Evolutionary conservation across 2,113 vertebrate genomes (phyloP), one percentile per base, ranked within the genome.

Genomic region (Taxidea taxus): DNA sequence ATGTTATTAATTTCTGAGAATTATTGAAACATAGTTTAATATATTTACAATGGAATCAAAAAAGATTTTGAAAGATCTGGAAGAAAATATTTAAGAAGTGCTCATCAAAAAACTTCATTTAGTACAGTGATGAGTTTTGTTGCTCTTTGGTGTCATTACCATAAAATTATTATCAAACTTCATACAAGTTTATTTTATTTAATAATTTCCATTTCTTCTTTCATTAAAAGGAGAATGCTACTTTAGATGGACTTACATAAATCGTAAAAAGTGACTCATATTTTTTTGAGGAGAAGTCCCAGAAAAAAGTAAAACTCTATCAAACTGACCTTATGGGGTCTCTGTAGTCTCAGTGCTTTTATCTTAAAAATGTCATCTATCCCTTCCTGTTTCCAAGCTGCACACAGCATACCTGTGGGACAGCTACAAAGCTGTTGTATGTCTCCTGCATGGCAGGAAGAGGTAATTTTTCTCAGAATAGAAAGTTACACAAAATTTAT

Each of bases 1-100:
- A 39, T 86, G 29, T 87, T 97, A 86, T 85, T 95, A 56, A 42
- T 91, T 95, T 96, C 42, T 87, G 66, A 92, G 68, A 91, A 66
- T 1, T 80, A 80, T 34, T 78, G 51, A 86, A 92, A 91, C 34
- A 54, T 70, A 77, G 74, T 70, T 78, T 87, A 70, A 70, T 84
- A 37, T 90, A 42, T 87, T 87, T 94, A 75, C 39, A 87, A 44
- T 95, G 37, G 56, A 96, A 95, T 68, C 4, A 44, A 23, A 49
- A 88, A 91, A 81, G 37, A 91, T 64, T 77, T 93, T 77, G 34
- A 66, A 95, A n/a, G 23, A 54, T 54, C 34, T 85, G 56, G 81
- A 51, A 95, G 34, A 56, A 96, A 92, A 58, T 82, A 66, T 72
- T 93, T 77, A 88, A 74, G 60, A 96, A 87, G 13, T 82, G 15